phyloP scores from a whole-genome alignment of 1,140 invertebrate genomes.

The Eufriesea mexicana region DNA sequence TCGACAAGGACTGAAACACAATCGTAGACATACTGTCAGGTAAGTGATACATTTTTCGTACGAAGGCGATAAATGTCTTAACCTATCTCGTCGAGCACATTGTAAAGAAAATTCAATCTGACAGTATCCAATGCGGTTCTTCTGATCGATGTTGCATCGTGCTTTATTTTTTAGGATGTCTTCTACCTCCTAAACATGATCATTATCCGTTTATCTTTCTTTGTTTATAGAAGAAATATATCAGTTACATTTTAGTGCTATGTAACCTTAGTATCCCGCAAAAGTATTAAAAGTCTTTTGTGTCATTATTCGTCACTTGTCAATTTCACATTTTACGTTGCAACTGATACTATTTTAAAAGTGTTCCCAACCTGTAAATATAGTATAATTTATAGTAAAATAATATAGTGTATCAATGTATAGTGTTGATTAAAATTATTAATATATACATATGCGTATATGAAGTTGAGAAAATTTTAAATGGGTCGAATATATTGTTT shows the following conservation, averaged over 20 bases:
- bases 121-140: not conserved
- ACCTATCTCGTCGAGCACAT: slow-evolving; percentile 20
- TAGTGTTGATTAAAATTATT: too few relatives aligned
- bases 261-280: too few relatives aligned
- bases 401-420: too few relatives aligned
- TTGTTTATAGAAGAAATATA: not conserved
- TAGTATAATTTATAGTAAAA: too few relatives aligned
- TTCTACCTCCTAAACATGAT: not conserved
- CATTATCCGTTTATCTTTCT: not conserved
- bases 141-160: not conserved
- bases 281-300: not conserved
- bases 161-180: not conserved
- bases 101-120: slow-evolving; percentile 31
- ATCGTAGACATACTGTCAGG: slow-evolving; percentile 15
- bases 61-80: slow-evolving; percentile 31
- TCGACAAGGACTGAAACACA: not conserved
- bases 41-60: slow-evolving; percentile 1
- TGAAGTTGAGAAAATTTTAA: too few relatives aligned
- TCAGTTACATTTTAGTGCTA: not conserved
- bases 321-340: not conserved
- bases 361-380: not conserved
- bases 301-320: too few relatives aligned
- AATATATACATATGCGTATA: too few relatives aligned
- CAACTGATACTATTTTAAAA: not conserved
- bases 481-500: too few relatives aligned